Percentiles rank a stretch among this genome's conserved stretches.
Conservation (phyloP, 2,888 invertebrate species). For the Ctena decussata region DNA sequence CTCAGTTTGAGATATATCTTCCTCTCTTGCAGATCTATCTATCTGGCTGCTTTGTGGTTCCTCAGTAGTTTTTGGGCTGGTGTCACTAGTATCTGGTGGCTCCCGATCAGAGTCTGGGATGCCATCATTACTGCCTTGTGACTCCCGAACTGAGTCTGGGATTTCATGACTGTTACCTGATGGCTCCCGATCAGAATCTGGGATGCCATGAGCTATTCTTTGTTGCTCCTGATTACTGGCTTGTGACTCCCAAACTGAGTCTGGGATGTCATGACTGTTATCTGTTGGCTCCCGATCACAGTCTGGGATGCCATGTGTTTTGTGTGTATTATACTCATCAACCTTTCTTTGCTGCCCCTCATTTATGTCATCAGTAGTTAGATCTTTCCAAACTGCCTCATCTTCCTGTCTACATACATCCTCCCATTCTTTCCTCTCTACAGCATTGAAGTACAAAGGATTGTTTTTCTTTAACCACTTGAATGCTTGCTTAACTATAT, state of each 20-base stretch:
- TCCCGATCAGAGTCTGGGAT: too few species aligned
- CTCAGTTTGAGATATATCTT: not conserved
- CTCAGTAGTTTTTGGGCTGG: too few species aligned
- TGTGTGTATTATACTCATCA: too few species aligned
- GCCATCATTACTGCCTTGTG: too few species aligned
- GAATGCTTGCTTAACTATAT: conserved; percentile 11
- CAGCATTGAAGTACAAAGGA: conserved; percentile 1
- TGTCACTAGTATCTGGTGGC: too few species aligned
- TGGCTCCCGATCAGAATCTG: too few species aligned
- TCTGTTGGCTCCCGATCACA: too few species aligned
- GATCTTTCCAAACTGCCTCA: conserved; percentile 34
- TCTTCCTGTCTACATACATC: conserved; percentile 24
- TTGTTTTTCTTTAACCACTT: conserved; percentile 24
- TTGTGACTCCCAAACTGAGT: not conserved
- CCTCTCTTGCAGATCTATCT: not conserved
- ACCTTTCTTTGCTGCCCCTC: not conserved
- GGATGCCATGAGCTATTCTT: too few species aligned
- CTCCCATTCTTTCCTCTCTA: conserved; percentile 9
- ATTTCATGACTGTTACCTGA: too few species aligned
- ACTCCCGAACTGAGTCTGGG: too few species aligned
- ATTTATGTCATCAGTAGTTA: conserved; percentile 3
- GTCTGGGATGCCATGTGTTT: too few species aligned
- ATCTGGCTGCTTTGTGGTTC: not conserved
- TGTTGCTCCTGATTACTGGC: not conserved
- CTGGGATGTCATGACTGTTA: not conserved